phyloP scores from a whole-genome alignment of 2,888 invertebrate genomes.

The Cryptophagus acutangulus region DNA sequence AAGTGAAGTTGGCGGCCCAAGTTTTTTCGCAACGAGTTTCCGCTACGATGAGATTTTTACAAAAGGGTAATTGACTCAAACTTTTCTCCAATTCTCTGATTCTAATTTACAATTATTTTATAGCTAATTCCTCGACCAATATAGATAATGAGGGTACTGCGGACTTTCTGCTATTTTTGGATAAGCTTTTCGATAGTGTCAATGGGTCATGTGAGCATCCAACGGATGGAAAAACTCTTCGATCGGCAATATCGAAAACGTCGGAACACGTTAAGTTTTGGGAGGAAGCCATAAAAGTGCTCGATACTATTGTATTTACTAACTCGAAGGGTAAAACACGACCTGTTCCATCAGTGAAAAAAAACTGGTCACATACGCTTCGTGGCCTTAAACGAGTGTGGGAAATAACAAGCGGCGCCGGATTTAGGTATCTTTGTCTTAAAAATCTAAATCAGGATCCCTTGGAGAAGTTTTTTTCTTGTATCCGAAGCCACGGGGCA shows the following conservation, averaged over 20 bases:
- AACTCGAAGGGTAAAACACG: not conserved
- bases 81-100: not conserved
- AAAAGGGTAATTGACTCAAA: not conserved
- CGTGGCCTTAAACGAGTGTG: conserved; percentile 1
- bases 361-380: not conserved
- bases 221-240: conserved; percentile 9
- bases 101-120: too few species aligned
- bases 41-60: not conserved
- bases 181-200: conserved; percentile 19
- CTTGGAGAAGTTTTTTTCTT: not conserved
- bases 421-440: too few species aligned
- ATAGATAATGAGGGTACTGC: conserved; percentile 12
- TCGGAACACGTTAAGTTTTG: conserved; percentile 9
- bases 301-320: conserved; percentile 7
- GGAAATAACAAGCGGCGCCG: not conserved
- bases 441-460: conserved; percentile 1
- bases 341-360: conserved; percentile 5
- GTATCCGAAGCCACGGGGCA: conserved; percentile 2
- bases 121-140: too few species aligned
- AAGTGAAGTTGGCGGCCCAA: too few species aligned
- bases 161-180: conserved; percentile 14
- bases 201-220: conserved; percentile 14
- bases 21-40: not conserved
- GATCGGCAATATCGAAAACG: conserved; percentile 6
- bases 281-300: conserved; percentile 11